A percentile compares a stretch with the other conserved stretches of the same genome.
Conservation (phyloP, 53 echinoderm and acorn worm genomes). For the Echinometra lucunter region DNA sequence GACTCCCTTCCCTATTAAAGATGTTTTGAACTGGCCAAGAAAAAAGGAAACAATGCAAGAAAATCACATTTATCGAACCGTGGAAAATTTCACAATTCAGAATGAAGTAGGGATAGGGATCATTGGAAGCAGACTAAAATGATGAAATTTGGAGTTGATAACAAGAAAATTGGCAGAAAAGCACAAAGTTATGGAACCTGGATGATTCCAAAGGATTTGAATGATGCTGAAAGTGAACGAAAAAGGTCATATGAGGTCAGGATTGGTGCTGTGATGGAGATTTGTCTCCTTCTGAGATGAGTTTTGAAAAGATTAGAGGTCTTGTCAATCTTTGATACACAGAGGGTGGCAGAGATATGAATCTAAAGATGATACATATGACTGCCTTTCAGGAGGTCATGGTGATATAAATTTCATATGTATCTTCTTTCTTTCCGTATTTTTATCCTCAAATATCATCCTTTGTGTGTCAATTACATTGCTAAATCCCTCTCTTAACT, state of each 20-base stretch:
- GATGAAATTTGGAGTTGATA: background rate
- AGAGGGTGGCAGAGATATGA: background rate
- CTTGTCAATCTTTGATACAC: constrained; percentile 34
- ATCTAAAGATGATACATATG: too few relatives aligned
- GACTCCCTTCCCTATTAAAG: too few relatives aligned
- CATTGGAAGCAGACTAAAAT: background rate
- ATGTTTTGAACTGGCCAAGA: background rate
- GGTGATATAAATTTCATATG: background rate
- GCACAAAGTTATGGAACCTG: background rate
- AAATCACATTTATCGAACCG: background rate
- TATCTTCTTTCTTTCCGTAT: background rate
- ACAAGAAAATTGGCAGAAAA: background rate
- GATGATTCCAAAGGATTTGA: background rate
- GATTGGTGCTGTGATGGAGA: background rate
- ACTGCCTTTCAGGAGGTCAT: too few relatives aligned
- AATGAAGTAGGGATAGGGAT: background rate
- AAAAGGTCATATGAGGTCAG: constrained; percentile 46
- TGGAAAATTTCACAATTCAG: background rate
- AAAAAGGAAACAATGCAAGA: background rate
- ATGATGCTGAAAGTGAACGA: background rate
- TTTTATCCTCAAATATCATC: background rate
- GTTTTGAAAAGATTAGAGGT: constrained; percentile 25
- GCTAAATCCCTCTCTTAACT: too few relatives aligned
- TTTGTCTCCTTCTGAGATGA: background rate
- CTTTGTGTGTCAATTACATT: too few relatives aligned